Evolutionary conservation across 1,140 invertebrate genomes (phyloP), one percentile per base, ranked within the genome.

Genomic region (Tenebrio molitor): DNA sequence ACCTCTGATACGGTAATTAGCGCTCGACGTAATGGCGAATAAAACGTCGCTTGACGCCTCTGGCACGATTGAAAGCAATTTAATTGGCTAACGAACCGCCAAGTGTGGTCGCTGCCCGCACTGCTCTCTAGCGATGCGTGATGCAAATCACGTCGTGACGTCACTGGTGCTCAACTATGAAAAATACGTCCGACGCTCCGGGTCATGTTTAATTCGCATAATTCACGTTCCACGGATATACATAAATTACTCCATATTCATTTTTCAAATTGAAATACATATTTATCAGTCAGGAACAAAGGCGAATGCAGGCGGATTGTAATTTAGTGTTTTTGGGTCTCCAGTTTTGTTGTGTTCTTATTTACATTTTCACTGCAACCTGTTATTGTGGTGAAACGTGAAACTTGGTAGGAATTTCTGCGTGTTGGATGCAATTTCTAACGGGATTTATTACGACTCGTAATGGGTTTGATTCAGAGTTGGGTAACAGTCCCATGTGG

Each of bases 21-120:
- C 25, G 34, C 36, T 16, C 41, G 25, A 53, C 65, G 67, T 65
- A 36, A 70, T 70, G 41, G 19, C 58, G 53, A 71, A 65, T 71
- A 69, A 71, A 71, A 67, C 41, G 68, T 46, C 23, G 41, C 53
- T 66, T 70, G 72, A 63, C 72, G 58, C 36, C 42, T 74, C 19
- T 44, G 17, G 62, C 19, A 70, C 71, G 58, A 75, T 69, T 70
- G 66, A 74, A 72, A 72, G 53, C 75, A 73, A 73, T 76, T 76
- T 76, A 74, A 76, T 75, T 76, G 73, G 67, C 75, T 76, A 76
- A 76, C 75, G 73, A 76, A 75, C 70, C 75, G 62, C 64, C 36
- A 46, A 64, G 33, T 72, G 73, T 34, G 69, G 69, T 71, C 33
- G 46, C 16, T 25, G 21, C 39, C 64, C 36, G 64, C 17, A 44